Percentiles rank a stretch among this genome's conserved stretches.
phyloP scores from a whole-genome alignment of 2,113 vertebrate species.

The Cyprinodon brontotheroides region DNA sequence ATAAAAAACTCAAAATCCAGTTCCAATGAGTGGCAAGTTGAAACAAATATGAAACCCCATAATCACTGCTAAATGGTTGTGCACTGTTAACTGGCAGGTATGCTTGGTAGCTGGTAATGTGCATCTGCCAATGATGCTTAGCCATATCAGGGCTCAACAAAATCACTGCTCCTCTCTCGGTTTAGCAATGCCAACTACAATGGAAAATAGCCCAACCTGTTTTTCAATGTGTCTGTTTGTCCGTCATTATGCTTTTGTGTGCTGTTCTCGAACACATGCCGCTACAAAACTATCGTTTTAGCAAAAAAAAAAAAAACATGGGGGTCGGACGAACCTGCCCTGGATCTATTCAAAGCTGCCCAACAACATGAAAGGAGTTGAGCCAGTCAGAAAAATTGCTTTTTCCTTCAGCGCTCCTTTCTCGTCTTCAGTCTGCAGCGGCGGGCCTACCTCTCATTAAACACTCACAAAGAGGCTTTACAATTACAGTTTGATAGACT shows the following conservation, averaged over 20 bases:
- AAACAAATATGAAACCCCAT: constrained; percentile 16
- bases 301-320: constrained; percentile 8
- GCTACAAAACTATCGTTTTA: not conserved
- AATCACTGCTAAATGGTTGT: constrained; percentile 36
- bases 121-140: constrained; percentile 50
- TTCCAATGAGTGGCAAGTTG: constrained; percentile 12
- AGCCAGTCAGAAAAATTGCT: constrained; percentile 43
- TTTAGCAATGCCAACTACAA: constrained; percentile 47
- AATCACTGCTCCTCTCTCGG: constrained; percentile 55
- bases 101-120: constrained; percentile 40
- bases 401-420: constrained; percentile 10
- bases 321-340: constrained; percentile 45
- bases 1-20: constrained; percentile 15
- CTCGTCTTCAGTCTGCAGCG: constrained; percentile 33
- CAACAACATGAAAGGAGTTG: constrained; percentile 51
- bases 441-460: constrained; percentile 42
- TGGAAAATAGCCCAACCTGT: constrained; percentile 53
- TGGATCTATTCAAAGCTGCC: constrained; percentile 53
- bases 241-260: constrained; percentile 5
- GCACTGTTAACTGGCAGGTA: constrained; percentile 41
- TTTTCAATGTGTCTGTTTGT: constrained; percentile 30
- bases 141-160: constrained; percentile 57
- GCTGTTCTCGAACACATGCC: constrained; percentile 12
- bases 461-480: constrained; percentile 30
- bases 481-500: constrained; percentile 27